These are phyloP conservation scores for Diplosoma virens DNA, from an alignment of 23 tunicate species.

Conservation along the genomic window DNA sequence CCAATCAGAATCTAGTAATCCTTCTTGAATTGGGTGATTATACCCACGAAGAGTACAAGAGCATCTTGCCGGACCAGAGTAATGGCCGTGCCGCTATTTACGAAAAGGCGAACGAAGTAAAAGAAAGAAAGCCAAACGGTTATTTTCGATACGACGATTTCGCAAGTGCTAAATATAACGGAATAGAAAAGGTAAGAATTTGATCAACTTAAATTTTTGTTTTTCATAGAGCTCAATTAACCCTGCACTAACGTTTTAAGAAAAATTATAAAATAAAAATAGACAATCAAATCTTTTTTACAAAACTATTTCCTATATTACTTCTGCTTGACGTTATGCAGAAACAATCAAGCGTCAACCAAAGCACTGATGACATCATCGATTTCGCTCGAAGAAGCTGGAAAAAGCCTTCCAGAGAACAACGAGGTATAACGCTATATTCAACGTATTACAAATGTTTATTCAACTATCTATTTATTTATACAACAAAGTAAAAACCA, in stretches of 20 bases:
- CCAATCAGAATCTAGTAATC: constrained; percentile 62
- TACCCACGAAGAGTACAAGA: constrained; percentile 53
- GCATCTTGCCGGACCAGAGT: constrained; percentile 35
- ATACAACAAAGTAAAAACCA: too few species aligned
- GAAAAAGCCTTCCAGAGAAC: constrained; percentile 15
- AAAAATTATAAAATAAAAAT: too few species aligned
- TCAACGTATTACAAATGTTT: too few species aligned
- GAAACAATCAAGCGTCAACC: constrained; percentile 3
- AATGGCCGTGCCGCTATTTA: constrained; percentile 33
- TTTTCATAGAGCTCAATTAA: too few species aligned
- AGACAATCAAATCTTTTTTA: too few species aligned
- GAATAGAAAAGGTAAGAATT: too few species aligned
- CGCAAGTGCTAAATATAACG: neutral
- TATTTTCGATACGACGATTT: constrained; percentile 41
- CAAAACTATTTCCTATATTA: neutral
- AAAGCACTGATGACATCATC: constrained; percentile 1
- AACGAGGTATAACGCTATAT: neutral
- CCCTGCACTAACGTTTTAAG: too few species aligned
- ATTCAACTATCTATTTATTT: too few species aligned
- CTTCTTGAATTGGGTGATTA: constrained; percentile 58
- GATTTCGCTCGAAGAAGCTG: constrained; percentile 22
- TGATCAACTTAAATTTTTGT: too few species aligned
- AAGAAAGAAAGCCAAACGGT: constrained; percentile 5
- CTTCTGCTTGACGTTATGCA: neutral
- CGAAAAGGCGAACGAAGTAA: constrained; percentile 6